Conservation (phyloP, 2,888 invertebrate species). For the Hemistola chrysoprasaria region DNA sequence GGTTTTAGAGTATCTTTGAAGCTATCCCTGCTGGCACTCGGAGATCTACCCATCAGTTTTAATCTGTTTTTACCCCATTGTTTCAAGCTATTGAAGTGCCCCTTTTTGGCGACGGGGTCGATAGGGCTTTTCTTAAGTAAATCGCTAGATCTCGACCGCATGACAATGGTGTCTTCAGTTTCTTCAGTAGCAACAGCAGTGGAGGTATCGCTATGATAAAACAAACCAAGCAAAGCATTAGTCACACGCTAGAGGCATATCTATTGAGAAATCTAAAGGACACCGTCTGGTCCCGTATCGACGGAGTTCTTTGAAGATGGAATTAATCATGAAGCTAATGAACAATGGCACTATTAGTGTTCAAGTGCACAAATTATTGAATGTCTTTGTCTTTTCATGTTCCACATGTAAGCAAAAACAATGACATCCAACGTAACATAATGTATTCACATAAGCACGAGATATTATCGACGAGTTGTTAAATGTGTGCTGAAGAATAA, state of each 20-base stretch:
- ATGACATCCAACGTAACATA: slow-evolving; percentile 70
- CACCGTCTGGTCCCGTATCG: slow-evolving; percentile 72
- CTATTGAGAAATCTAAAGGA: slow-evolving; percentile 64
- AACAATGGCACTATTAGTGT: slow-evolving; percentile 79
- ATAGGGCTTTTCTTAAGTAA: slow-evolving; percentile 86
- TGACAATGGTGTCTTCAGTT: slow-evolving; percentile 78
- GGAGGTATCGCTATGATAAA: slow-evolving; percentile 79
- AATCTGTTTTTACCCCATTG: slow-evolving; percentile 93
- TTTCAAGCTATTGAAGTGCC: slow-evolving; percentile 91
- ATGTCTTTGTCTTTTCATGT: slow-evolving; percentile 52
- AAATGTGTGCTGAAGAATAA: slow-evolving; percentile 71
- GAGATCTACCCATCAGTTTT: slow-evolving; percentile 86
- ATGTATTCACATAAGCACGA: slow-evolving; percentile 79
- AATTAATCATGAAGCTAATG: slow-evolving; percentile 78
- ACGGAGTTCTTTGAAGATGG: slow-evolving; percentile 58
- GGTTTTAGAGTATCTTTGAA: slow-evolving; percentile 64
- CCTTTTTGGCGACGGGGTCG: slow-evolving; percentile 78
- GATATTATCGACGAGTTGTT: slow-evolving; percentile 69
- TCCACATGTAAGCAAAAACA: slow-evolving; percentile 46
- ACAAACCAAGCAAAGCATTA: slow-evolving; percentile 83
- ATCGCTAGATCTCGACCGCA: slow-evolving; percentile 89
- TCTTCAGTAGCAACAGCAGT: slow-evolving; percentile 79
- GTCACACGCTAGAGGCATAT: slow-evolving; percentile 80
- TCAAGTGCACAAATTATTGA: slow-evolving; percentile 72
- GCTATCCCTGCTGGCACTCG: slow-evolving; percentile 80